Evolutionary conservation across 2,113 vertebrate species (phyloP).

Genomic region (Ramphastos sulfuratus): DNA sequence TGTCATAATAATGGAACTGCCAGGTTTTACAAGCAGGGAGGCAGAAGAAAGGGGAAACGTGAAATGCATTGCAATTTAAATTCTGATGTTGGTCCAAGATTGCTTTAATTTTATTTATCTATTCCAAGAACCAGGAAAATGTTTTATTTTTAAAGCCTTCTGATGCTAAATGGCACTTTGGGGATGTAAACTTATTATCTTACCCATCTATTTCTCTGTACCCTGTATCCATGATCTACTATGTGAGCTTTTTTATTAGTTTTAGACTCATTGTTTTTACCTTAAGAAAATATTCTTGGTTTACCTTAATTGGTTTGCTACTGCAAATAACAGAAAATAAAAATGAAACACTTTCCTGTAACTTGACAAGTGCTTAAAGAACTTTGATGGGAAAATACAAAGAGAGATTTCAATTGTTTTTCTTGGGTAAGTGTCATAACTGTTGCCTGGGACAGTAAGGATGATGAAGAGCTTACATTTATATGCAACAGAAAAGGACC

Average conservation of each 20-base stretch:
- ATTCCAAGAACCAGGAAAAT: not conserved
- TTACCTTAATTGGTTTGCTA: not conserved
- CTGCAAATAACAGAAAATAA: conserved; percentile 14
- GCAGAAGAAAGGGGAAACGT: not conserved
- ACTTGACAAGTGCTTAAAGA: conserved; percentile 10
- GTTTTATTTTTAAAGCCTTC: not conserved
- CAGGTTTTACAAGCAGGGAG: not conserved
- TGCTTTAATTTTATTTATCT: conserved; percentile 36
- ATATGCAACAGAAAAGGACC: not conserved
- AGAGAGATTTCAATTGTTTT: not conserved
- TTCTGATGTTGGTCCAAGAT: conserved; percentile 22
- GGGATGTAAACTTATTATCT: not conserved
- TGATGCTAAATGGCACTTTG: conserved; percentile 7
- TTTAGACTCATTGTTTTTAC: not conserved
- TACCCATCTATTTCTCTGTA: not conserved
- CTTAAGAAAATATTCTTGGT: conserved; percentile 8
- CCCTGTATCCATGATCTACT: not conserved
- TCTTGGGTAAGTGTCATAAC: not conserved
- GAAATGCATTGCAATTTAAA: conserved; percentile 33
- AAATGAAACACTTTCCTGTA: not conserved
- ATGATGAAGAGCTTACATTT: not conserved
- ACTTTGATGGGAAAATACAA: not conserved
- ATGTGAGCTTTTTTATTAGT: not conserved
- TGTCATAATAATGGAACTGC: conserved; percentile 54
- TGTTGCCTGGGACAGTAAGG: not conserved